These are phyloP conservation scores for Watsonalla binaria DNA, from an alignment of 2,888 invertebrate genomes.

Conservation along the genomic window DNA sequence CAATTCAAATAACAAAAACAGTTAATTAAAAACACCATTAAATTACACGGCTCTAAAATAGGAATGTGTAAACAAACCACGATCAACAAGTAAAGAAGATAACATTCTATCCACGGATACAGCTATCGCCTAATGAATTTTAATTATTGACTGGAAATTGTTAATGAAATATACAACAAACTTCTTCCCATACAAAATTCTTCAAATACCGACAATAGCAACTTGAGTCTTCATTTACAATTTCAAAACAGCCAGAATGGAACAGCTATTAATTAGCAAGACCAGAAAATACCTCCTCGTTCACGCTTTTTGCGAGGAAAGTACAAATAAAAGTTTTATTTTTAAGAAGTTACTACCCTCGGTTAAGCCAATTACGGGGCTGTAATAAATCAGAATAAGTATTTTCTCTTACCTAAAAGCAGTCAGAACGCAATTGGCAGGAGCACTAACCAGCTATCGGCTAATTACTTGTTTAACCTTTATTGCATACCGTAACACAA, in stretches of 20 bases:
- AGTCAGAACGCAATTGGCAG: conserved; percentile 23
- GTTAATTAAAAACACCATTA: not conserved
- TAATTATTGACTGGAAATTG: conserved; percentile 34
- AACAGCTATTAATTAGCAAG: conserved; percentile 34
- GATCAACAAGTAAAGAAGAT: conserved; percentile 19
- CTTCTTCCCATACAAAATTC: conserved; percentile 34
- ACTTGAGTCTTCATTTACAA: conserved; percentile 24
- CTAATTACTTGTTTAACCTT: conserved; percentile 19
- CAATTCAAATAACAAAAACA: no score
- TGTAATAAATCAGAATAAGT: conserved; percentile 32
- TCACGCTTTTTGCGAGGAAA: conserved; percentile 14
- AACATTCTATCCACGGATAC: conserved; percentile 14
- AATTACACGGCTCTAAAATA: not conserved
- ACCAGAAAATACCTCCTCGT: conserved; percentile 13
- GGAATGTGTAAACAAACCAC: conserved; percentile 8
- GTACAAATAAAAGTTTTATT: conserved; percentile 31
- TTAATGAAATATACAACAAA: conserved; percentile 29
- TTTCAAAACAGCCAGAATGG: conserved; percentile 21
- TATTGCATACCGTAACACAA: no score
- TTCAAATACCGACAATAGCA: conserved; percentile 28
- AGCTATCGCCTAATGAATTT: conserved; percentile 42
- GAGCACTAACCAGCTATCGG: conserved; percentile 18
- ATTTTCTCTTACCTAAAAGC: conserved; percentile 31
- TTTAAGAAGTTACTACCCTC: conserved; percentile 22
- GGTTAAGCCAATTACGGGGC: conserved; percentile 30